phyloP scores from a whole-genome alignment of 2,113 vertebrate genomes.

The Ahaetulla prasina region DNA sequence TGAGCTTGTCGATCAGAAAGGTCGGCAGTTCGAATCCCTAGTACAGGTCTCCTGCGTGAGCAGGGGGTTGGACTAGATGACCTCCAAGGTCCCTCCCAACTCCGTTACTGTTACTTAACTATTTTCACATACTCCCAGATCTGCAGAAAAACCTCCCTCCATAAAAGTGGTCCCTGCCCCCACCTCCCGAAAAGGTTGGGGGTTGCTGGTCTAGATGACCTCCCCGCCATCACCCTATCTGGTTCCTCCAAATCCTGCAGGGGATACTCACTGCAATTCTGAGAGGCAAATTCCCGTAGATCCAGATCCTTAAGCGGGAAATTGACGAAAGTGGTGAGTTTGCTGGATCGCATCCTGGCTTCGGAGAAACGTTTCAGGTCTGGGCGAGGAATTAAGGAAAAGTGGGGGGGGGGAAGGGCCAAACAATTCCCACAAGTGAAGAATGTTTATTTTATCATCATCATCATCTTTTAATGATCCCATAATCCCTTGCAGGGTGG shows the following conservation, averaged over 20 bases:
- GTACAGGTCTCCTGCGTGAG: no score
- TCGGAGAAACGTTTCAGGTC: slow-evolving; percentile 97
- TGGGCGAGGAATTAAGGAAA: slow-evolving; percentile 72
- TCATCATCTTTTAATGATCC: no score
- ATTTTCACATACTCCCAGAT: background rate
- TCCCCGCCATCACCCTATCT: background rate
- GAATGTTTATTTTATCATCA: background rate
- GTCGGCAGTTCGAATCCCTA: no score
- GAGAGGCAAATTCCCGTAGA: slow-evolving; percentile 85
- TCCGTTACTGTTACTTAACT: no score
- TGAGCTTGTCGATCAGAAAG: no score
- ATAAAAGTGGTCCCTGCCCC: background rate
- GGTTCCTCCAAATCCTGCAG: background rate
- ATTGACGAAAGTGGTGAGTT: slow-evolving; percentile 90
- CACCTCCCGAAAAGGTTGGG: no score
- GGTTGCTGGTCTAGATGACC: background rate
- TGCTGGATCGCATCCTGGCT: slow-evolving; percentile 83
- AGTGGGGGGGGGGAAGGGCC: background rate
- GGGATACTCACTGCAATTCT: slow-evolving; percentile 79
- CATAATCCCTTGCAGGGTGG: no score
- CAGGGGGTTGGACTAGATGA: no score
- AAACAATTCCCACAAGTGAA: background rate
- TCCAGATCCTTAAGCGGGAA: slow-evolving; percentile 94
- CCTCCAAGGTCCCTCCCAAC: no score
- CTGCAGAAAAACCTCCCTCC: background rate